Evolutionary conservation across 2,797 vertebrate species (phyloP), one percentile per base, ranked within the genome.

Genomic region (Urophycis tenuis): DNA sequence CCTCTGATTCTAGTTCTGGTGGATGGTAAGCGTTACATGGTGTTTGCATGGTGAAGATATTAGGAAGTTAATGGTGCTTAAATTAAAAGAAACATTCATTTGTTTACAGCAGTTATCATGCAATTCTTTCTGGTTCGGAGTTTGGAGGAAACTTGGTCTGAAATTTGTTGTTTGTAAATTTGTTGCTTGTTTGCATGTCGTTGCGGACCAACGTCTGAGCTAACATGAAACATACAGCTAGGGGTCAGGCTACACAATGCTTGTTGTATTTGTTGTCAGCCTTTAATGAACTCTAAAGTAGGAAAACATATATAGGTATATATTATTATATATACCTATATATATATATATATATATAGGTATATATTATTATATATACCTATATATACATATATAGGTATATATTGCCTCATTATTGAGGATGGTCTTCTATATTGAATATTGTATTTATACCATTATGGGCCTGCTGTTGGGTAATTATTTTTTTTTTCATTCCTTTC

Each of bases 41-140:
- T n/a, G 53, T 60, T 67, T 49, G n/a, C n/a, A n/a, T n/a, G n/a
- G n/a, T 67, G 25, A 67, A 67, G 6, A 67, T 67, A 67, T 60
- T 60, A 8, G 8, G 29, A 30, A 67, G 25, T 29, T 29, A 67
- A 67, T 67, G n/a, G 15, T n/a, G 2, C 45, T 53, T 53, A 22
- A 29, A 64, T 64, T n/a, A 60, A 60, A 60, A 60, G 10, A 9
- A 60, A 1, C 25, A 9, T 19, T 60, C n/a, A n/a, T 60, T 19
- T 60, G 53, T n/a, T 60, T n/a, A 25, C 53, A 60, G 53, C 53
- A 60, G 53, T n/a, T 49, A 49, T 15, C 45, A 19, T 45, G 41
- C 36, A 41, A 4, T 49, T 5, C 12, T 53, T 53, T 53, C 45
- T 53, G 45, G 17, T 53, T 22, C 22, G 12, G 12, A 53, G 45